Evolutionary conservation across 2,797 vertebrate species (phyloP), one percentile per base, ranked within the genome.

Genomic region (Hydrocynus forskahlii): DNA sequence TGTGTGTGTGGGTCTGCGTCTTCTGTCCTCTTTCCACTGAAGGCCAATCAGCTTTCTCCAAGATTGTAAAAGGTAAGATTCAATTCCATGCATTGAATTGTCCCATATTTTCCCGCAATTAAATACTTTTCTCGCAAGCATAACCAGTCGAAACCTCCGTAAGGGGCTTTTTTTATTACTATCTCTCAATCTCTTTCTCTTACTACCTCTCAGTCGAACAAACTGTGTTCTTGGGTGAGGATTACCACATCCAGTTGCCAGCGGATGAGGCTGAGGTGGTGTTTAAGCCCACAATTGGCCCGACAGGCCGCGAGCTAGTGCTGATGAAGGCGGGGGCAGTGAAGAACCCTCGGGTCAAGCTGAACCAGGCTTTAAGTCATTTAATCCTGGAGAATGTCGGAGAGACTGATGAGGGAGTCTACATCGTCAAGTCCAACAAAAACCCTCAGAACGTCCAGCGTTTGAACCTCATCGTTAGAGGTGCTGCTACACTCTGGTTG

Each of bases 381-480:
- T 90, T 95, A n/a, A 72, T 92, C n/a, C 78, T 95, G 81, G 83
- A 92, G 0, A 62, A 84, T 0, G 92, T 95, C 66, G 88, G 59
- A 0, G 93, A 94, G 85, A 87, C 19, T 0, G 93, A 95, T 2
- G 93, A 94, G 88, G 95, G 95, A 23, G 5, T 89, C 62, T 95
- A 95, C 91, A 90, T 82, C 0, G 50, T 95, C 73, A 92, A 87
- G 78, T 88, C 91, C 54, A 86, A 43, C 0, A 73, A 91, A 13
- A 78, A 86, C 0, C 75, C 84, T 0, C 84, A 89, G 0, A 71
- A 91, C 0, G 5, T 87, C 80, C 87, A 43, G 13, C 74, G n/a
- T 60, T 85, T 91, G n/a, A 71, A 1, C 1, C 92, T 95, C 5
- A 86, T 84, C 21, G 92, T 95, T 75, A 89, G 93, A 94, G 95